These are phyloP conservation scores for Macrobrachium nipponense DNA, from an alignment of 1,140 invertebrate genomes.

Conservation along the genomic window DNA sequence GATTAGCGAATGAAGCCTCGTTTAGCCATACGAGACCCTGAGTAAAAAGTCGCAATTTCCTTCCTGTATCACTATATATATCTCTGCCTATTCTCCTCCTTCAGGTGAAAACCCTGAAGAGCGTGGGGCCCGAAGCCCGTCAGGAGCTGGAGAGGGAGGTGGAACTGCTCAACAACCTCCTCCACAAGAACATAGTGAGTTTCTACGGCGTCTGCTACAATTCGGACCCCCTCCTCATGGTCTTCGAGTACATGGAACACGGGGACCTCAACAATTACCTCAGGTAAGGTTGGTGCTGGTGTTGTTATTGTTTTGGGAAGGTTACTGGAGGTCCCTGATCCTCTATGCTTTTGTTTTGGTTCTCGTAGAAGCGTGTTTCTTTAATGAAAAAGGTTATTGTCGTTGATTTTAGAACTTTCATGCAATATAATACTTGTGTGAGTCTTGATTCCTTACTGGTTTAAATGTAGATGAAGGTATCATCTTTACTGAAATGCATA, in stretches of 20 bases:
- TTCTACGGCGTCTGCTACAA: conserved; percentile 64
- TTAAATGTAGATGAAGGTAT: no score
- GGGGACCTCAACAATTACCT: conserved; percentile 65
- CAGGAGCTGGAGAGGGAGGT: conserved; percentile 72
- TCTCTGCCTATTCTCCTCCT: background rate
- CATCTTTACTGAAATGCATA: no score
- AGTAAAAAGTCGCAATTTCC: background rate
- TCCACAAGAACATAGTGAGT: conserved; percentile 68
- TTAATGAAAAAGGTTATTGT: no score
- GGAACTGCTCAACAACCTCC: conserved; percentile 70
- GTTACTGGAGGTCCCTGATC: background rate
- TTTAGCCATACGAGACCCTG: background rate
- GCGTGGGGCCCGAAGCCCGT: conserved; percentile 68
- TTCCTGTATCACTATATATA: background rate
- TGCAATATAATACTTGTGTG: no score
- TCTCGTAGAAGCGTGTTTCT: no score
- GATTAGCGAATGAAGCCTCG: no score
- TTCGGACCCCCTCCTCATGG: conserved; percentile 63
- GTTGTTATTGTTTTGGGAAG: background rate
- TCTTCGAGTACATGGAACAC: conserved; percentile 64
- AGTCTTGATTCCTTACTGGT: no score
- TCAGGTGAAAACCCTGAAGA: conserved; percentile 70
- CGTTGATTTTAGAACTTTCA: no score
- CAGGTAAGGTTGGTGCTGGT: conserved; percentile 35
- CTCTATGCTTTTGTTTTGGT: no score